phyloP scores from a whole-genome alignment of 37 sponge, comb jelly and placozoan genomes.

The Theonella swinhoei region DNA sequence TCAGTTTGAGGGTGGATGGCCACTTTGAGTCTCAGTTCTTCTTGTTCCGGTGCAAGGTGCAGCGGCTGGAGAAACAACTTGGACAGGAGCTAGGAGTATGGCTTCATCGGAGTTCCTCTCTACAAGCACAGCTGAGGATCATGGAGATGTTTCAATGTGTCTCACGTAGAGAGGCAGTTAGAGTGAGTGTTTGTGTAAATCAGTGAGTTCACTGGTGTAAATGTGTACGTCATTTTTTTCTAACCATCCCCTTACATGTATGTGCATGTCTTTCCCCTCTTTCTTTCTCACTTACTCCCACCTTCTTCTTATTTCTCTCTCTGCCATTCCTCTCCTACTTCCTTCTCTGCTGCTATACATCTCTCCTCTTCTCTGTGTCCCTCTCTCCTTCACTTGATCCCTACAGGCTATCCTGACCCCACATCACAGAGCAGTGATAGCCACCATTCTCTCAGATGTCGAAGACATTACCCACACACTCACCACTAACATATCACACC shows the following conservation, averaged over 20 bases:
- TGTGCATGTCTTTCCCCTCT: no score
- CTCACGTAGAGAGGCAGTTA: slow-evolving; percentile 67
- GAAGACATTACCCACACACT: slow-evolving; percentile 16
- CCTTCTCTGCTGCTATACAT: no score
- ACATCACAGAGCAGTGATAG: slow-evolving; percentile 14
- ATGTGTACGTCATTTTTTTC: no score
- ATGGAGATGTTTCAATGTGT: slow-evolving; percentile 80
- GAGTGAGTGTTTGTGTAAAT: slow-evolving; percentile 42
- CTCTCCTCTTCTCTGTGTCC: no score
- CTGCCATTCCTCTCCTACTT: no score
- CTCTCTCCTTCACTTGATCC: no score
- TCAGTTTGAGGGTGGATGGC: slow-evolving; percentile 49
- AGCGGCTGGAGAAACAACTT: slow-evolving; percentile 58
- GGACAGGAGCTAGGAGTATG: slow-evolving; percentile 31
- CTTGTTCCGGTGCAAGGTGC: slow-evolving; percentile 66
- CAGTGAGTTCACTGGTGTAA: no score
- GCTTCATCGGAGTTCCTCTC: slow-evolving; percentile 54
- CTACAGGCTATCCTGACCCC: slow-evolving; percentile 9
- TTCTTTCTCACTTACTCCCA: no score
- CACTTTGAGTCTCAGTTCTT: slow-evolving; percentile 83
- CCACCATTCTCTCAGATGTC: slow-evolving; percentile 28
- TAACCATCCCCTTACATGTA: no score
- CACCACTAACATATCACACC: slow-evolving; percentile 16
- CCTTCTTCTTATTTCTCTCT: no score
- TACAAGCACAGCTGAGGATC: slow-evolving; percentile 65